Conservation (phyloP, 2,888 invertebrate genomes). For the Leptogaster cylindrica region DNA sequence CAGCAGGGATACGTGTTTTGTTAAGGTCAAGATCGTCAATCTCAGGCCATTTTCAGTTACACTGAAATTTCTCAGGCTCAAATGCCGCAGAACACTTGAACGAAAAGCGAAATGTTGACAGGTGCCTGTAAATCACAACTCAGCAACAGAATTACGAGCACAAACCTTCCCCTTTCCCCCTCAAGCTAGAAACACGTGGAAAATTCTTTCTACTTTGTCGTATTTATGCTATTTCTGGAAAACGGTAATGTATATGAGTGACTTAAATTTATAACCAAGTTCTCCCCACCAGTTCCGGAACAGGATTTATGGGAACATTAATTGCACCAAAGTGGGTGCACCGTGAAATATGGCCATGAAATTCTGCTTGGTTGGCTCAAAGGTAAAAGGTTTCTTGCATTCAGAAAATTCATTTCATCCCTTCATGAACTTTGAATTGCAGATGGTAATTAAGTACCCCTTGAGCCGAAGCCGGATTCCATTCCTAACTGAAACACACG, state of each 20-base stretch:
- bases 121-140: constrained; percentile 27
- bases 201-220: constrained; percentile 26
- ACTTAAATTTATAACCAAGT: constrained; percentile 33
- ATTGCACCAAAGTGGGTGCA: constrained; percentile 36
- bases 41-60: too few species aligned
- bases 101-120: constrained; percentile 23
- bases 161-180: constrained; percentile 23
- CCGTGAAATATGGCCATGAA: constrained; percentile 32
- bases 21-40: too few species aligned
- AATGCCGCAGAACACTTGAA: too few species aligned
- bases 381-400: constrained; percentile 30
- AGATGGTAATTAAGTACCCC: constrained; percentile 30
- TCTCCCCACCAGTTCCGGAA: constrained; percentile 35
- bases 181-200: constrained; percentile 16
- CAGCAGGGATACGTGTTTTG: too few species aligned
- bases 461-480: constrained; percentile 3
- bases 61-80: too few species aligned
- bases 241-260: constrained; percentile 27
- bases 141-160: background rate
- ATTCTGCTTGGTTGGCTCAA: constrained; percentile 27
- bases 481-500: too few species aligned
- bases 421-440: constrained; percentile 35
- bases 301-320: constrained; percentile 35
- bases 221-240: constrained; percentile 21
- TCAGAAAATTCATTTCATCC: constrained; percentile 30